Percentiles rank a stretch among this genome's conserved stretches.
phyloP scores from a whole-genome alignment of 2,888 invertebrate species.

The Julus scanicus region DNA sequence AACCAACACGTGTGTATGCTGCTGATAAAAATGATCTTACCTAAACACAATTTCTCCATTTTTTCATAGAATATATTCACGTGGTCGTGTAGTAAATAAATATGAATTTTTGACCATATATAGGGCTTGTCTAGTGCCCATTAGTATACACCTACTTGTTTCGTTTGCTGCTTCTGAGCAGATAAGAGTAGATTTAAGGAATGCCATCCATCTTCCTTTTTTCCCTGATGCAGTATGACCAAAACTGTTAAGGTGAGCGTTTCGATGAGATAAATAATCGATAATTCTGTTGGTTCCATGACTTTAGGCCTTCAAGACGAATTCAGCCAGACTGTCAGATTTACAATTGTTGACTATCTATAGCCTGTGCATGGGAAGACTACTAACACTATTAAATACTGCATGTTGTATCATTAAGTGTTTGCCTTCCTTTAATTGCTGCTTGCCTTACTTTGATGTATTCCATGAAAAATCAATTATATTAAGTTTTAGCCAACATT shows the following conservation, averaged over 20 bases:
- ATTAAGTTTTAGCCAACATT: not conserved
- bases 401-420: not conserved
- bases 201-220: conserved; percentile 10
- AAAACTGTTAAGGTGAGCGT: not conserved
- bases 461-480: not conserved
- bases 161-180: not conserved
- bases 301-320: not conserved
- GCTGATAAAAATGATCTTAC: too few relatives aligned
- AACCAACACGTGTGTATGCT: not conserved
- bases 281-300: not conserved
- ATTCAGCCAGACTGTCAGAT: not conserved
- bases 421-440: not conserved
- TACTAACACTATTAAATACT: not conserved
- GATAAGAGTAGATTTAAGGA: not conserved
- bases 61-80: too few relatives aligned
- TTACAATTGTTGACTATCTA: not conserved
- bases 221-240: not conserved
- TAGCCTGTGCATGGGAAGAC: not conserved
- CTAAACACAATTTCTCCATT: too few relatives aligned
- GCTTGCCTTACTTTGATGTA: not conserved
- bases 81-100: too few relatives aligned
- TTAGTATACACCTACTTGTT: not conserved
- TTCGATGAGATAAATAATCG: not conserved
- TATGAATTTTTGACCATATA: not conserved
- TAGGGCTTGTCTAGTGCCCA: not conserved